These are phyloP conservation scores for Peromyscus nudipes DNA, from an alignment of 2,797 vertebrate genomes.

Conservation along the genomic window DNA sequence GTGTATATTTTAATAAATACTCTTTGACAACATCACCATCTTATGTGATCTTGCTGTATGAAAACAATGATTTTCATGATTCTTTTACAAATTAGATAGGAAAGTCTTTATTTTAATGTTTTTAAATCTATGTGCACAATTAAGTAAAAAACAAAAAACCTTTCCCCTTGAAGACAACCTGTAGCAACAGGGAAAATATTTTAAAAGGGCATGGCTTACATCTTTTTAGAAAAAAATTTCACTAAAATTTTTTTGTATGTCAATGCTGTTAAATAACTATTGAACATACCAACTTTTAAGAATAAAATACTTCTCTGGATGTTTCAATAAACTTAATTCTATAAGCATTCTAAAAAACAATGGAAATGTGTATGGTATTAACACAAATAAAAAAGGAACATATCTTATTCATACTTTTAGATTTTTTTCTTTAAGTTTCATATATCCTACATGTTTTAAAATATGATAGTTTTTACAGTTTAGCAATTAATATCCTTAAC, in stretches of 20 bases:
- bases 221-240: background rate
- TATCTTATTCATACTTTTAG: background rate
- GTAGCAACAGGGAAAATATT: background rate
- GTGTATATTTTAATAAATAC: background rate
- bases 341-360: background rate
- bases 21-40: constrained; percentile 3
- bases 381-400: constrained; percentile 49
- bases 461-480: constrained; percentile 33
- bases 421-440: constrained; percentile 34
- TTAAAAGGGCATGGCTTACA: constrained; percentile 8
- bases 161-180: background rate
- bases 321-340: constrained; percentile 12
- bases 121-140: background rate
- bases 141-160: background rate
- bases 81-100: constrained; percentile 40
- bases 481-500: constrained; percentile 24
- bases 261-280: background rate
- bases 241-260: background rate
- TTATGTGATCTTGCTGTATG: background rate
- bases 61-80: background rate
- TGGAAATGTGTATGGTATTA: background rate
- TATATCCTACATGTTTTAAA: background rate
- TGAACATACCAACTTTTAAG: background rate
- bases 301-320: background rate
- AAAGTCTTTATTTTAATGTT: constrained; percentile 38